phyloP scores from a whole-genome alignment of 2,113 vertebrate species.

The Prionailurus viverrinus region DNA sequence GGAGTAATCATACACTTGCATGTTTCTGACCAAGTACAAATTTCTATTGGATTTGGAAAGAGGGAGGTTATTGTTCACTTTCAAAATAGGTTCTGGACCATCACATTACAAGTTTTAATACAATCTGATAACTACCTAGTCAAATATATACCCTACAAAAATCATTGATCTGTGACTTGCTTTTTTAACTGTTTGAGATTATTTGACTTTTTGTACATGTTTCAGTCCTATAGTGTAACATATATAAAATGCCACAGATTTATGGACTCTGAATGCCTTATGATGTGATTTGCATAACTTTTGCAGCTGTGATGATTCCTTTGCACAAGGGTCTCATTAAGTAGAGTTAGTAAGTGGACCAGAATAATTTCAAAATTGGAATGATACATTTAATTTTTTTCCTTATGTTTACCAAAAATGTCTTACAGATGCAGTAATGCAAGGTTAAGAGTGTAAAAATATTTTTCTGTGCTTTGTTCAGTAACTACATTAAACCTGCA shows the following conservation, averaged over 20 bases:
- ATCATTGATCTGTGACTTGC: neutral
- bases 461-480: neutral
- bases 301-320: neutral
- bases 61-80: neutral
- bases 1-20: too few species aligned
- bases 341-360: neutral
- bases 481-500: neutral
- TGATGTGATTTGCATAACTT: neutral
- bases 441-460: neutral
- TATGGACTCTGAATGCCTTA: neutral
- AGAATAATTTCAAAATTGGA: constrained; percentile 48
- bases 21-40: neutral
- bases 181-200: neutral
- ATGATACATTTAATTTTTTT: neutral
- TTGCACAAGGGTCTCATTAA: constrained; percentile 8
- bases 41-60: neutral
- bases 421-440: neutral
- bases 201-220: neutral
- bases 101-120: neutral
- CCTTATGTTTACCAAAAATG: constrained; percentile 44
- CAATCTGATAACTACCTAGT: neutral
- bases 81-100: neutral
- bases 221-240: neutral
- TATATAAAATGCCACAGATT: neutral
- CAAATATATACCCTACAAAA: neutral